These are phyloP conservation scores for Osmerus eperlanus DNA, from an alignment of 2,113 vertebrate genomes.

Conservation along the genomic window DNA sequence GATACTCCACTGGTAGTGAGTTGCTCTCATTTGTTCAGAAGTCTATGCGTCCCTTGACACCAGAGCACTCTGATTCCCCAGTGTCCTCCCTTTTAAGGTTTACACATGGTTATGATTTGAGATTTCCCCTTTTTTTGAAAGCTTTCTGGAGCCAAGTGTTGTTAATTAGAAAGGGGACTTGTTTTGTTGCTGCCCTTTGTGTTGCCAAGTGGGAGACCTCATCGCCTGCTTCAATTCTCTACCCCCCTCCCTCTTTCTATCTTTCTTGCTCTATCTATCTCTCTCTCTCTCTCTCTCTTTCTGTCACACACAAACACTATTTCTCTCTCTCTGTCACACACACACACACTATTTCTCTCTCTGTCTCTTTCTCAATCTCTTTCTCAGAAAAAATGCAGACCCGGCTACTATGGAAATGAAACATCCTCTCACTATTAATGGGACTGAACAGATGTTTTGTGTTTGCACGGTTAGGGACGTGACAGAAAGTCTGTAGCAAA, in stretches of 20 bases:
- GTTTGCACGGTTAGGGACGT: constrained; percentile 60
- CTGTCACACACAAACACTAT: background rate
- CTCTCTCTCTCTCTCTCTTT: constrained; percentile 8
- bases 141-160: constrained; percentile 59
- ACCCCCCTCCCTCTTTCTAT: constrained; percentile 16
- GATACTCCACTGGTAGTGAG: constrained; percentile 46
- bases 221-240: constrained; percentile 39
- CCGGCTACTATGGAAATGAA: constrained; percentile 62
- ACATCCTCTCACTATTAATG: constrained; percentile 63
- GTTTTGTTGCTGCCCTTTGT: constrained; percentile 66
- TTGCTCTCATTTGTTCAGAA: constrained; percentile 55
- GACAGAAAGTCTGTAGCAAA: constrained; percentile 59
- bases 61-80: constrained; percentile 53
- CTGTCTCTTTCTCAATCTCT: constrained; percentile 16
- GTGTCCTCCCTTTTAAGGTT: constrained; percentile 52
- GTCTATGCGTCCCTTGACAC: constrained; percentile 54
- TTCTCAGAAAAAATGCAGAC: constrained; percentile 49
- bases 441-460: constrained; percentile 69
- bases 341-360: constrained; percentile 1
- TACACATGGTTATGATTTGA: constrained; percentile 70
- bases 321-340: background rate
- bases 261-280: constrained; percentile 8
- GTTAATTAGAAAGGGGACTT: constrained; percentile 71
- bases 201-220: constrained; percentile 61
- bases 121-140: constrained; percentile 61